Evolutionary conservation across 2,113 vertebrate species (phyloP).

Genomic region (Gobio gobio): DNA sequence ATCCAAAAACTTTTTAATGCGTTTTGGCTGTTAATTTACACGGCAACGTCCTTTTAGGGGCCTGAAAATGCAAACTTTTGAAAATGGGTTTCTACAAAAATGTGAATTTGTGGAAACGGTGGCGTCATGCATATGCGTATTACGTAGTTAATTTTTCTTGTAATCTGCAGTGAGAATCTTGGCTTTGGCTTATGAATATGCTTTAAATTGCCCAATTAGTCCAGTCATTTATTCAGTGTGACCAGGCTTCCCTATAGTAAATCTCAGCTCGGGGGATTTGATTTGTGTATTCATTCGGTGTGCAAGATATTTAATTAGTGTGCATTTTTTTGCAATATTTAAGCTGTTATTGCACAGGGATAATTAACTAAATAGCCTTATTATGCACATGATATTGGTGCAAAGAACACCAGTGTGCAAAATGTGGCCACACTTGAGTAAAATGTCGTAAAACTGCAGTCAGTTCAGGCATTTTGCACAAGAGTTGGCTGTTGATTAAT

Average conservation of each 20-base stretch:
- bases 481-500: constrained; percentile 7
- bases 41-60: no score
- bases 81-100: no score
- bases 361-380: constrained; percentile 43
- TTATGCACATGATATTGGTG: constrained; percentile 27
- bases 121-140: no score
- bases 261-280: background rate
- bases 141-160: background rate
- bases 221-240: constrained; percentile 6
- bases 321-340: constrained; percentile 18
- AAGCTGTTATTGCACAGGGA: constrained; percentile 13
- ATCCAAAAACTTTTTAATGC: no score
- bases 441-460: background rate
- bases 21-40: no score
- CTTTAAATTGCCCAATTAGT: constrained; percentile 49
- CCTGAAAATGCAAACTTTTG: no score
- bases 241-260: constrained; percentile 10
- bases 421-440: background rate
- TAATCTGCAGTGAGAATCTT: constrained; percentile 4
- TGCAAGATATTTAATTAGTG: constrained; percentile 17
- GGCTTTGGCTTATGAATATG: background rate
- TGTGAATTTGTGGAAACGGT: no score
- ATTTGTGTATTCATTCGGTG: constrained; percentile 14
- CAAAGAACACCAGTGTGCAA: constrained; percentile 22
- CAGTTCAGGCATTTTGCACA: background rate